These are phyloP conservation scores for Sicus ferrugineus DNA, from an alignment of 2,888 invertebrate genomes.

Conservation along the genomic window DNA sequence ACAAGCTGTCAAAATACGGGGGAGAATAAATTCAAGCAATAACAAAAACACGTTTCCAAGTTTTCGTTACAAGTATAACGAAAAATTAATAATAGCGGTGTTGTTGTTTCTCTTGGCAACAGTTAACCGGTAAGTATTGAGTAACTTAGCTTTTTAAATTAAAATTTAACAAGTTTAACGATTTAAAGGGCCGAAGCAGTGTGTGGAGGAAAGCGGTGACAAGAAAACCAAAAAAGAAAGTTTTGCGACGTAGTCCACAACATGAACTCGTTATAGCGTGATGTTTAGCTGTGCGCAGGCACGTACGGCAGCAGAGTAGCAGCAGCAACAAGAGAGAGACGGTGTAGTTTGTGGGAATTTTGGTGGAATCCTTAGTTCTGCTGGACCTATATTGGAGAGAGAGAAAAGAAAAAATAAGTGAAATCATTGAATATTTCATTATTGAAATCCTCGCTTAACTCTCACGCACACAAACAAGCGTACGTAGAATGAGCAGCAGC, in stretches of 20 bases:
- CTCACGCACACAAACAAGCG: neutral
- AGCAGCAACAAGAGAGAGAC: no score
- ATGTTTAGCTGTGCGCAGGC: slow-evolving; percentile 18
- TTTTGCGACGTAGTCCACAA: slow-evolving; percentile 24
- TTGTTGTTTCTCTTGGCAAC: neutral
- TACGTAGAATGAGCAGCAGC: neutral
- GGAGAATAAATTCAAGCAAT: no score
- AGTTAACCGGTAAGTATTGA: slow-evolving; percentile 21
- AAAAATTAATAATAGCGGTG: no score
- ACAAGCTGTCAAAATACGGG: neutral
- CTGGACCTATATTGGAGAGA: no score
- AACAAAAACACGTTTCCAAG: no score
- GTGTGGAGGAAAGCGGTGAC: neutral
- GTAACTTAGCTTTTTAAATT: slow-evolving; percentile 6
- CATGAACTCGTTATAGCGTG: slow-evolving; percentile 1
- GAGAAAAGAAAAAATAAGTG: no score
- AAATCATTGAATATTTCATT: neutral
- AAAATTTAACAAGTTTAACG: neutral
- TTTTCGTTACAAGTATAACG: no score
- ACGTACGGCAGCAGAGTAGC: slow-evolving; percentile 1
- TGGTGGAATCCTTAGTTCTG: neutral
- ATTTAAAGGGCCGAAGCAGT: neutral
- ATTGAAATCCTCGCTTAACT: no score
- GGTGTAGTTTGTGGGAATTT: neutral
- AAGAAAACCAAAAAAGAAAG: slow-evolving; percentile 25